Evolutionary conservation across 2,888 invertebrate genomes (phyloP).

Genomic region (Drosophila pegasa): DNA sequence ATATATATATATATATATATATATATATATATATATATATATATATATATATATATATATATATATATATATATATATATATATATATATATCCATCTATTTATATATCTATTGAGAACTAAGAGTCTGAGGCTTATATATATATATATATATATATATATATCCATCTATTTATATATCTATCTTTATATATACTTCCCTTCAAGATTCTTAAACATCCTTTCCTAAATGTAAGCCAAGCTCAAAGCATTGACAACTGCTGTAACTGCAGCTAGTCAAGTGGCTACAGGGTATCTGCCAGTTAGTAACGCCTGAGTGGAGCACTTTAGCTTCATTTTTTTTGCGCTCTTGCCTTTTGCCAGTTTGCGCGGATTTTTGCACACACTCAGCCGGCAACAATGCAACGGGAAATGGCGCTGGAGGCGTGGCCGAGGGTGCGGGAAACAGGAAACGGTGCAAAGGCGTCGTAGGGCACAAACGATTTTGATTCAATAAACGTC

Average conservation of each 20-base stretch:
- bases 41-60: too few relatives aligned
- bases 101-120: too few relatives aligned
- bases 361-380: slow-evolving; percentile 48
- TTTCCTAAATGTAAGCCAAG: too few relatives aligned
- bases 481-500: slow-evolving; percentile 78
- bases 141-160: too few relatives aligned
- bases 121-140: too few relatives aligned
- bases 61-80: too few relatives aligned
- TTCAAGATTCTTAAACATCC: not conserved
- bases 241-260: too few relatives aligned
- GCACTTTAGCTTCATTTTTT: slow-evolving; percentile 16
- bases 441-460: slow-evolving; percentile 35
- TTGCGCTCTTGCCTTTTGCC: slow-evolving; percentile 11
- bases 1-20: too few relatives aligned
- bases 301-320: not conserved
- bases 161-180: too few relatives aligned
- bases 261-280: not conserved
- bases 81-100: too few relatives aligned
- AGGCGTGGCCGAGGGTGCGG: not conserved
- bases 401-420: slow-evolving; percentile 36
- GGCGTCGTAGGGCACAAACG: slow-evolving; percentile 53
- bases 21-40: too few relatives aligned
- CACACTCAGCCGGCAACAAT: slow-evolving; percentile 44
- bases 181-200: too few relatives aligned
- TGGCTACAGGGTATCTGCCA: not conserved